Evolutionary conservation across 2,797 vertebrate genomes (phyloP).

Genomic region (Poeciliopsis gracilis): DNA sequence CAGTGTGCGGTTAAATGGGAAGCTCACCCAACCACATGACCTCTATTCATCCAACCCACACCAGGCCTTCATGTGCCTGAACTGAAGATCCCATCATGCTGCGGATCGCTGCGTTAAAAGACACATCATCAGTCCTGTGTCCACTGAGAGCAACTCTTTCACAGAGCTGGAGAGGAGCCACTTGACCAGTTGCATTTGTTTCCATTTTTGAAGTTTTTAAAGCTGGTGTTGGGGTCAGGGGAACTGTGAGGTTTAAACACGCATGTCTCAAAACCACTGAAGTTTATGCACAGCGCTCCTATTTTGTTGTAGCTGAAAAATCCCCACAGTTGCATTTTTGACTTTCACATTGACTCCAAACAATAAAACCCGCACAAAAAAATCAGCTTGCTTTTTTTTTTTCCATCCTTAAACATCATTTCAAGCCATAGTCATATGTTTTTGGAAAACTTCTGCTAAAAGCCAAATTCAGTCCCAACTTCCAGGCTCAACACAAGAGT

Average conservation of each 20-base stretch:
- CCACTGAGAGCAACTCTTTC: constrained; percentile 23
- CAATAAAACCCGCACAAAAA: not conserved
- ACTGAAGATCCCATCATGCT: constrained; percentile 36
- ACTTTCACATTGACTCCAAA: not conserved
- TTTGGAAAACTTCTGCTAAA: not conserved
- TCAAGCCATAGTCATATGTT: not conserved
- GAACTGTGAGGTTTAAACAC: constrained; percentile 23
- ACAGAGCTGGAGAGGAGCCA: constrained; percentile 20
- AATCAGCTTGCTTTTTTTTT: not conserved
- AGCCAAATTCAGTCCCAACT: not conserved
- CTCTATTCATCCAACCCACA: constrained; percentile 47
- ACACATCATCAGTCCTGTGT: constrained; percentile 20
- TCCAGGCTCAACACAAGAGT: not conserved
- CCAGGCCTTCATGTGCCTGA: constrained; percentile 29
- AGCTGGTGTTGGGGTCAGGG: constrained; percentile 1
- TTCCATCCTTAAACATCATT: not conserved
- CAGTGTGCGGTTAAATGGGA: constrained; percentile 31
- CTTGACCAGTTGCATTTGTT: constrained; percentile 32
- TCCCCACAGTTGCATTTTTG: not conserved
- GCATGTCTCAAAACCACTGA: constrained; percentile 2
- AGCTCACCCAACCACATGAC: constrained; percentile 45
- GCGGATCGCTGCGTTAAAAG: constrained; percentile 30
- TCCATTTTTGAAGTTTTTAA: constrained; percentile 42
- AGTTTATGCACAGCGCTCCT: not conserved
- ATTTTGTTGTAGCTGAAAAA: not conserved